Base-by-base conservation (phyloP, 2,113 vertebrate genomes). In the Xiphorhynchus elegans region DNA sequence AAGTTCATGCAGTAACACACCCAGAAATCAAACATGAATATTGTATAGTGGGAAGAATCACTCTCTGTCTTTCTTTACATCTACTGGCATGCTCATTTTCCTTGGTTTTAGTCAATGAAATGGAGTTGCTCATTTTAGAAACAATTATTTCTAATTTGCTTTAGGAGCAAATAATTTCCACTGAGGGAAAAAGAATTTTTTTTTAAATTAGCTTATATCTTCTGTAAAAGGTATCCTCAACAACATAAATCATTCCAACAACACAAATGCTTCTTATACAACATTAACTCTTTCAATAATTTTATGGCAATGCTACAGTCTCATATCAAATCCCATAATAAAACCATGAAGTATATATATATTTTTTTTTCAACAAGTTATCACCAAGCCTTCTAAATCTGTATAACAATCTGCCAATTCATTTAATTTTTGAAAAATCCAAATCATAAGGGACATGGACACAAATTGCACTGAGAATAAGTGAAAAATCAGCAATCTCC, bases 181-280 rank as follows among this genome's bases (percentile, higher is more conserved):
- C 7, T 4, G 2, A 3, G 10, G 7, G 8, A 7, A 73, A 50
- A 13, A 5, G 2, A 7, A 17, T 7, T 25, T 26, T 35, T 58
- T n/a, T 21, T 8, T 7, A 58, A 62, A 47, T 11, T n/a, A 70
- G 73, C 3, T 5, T 44, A 5, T 5, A 46, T 15, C 15, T 76
- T 67, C 56, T 40, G 12, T 23, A 28, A 47, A 55, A 77, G 4
- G 5, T 44, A n/a, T 39, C 18, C 42, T 74, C 25, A 78, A 39
- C 6, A 35, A 67, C 3, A 78, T 31, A 78, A 74, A 70, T 64
- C 1, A 59, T 28, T 26, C 14, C 28, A 63, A 25, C 10, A 87
- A 3, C 7, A 39, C 2, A 5, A 64, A 55, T n/a, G 15, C 5
- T 18, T 74, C 8, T 21, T 46, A 31, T 6, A 3, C 2, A 84